Evolutionary conservation across 2,113 vertebrate genomes (phyloP), one percentile per base, ranked within the genome.

Genomic region (Colaptes auratus): DNA sequence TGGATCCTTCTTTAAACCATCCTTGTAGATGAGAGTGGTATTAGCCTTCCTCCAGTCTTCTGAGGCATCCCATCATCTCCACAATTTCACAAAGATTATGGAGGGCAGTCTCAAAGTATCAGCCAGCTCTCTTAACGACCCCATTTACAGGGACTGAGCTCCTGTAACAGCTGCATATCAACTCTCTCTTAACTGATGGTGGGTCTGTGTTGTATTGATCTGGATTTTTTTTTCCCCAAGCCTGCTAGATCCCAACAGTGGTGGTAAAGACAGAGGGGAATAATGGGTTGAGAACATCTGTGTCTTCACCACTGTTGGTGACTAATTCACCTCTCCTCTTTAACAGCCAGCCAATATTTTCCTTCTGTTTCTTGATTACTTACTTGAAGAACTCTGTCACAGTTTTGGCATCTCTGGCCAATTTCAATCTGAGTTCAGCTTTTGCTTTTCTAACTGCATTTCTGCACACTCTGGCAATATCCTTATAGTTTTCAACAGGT

Each of bases 381-480:
- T 30, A 74, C 27, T 31, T 17, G 25, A 78, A 78, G 18, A 69
- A 67, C 8, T 24, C 82, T 76, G 35, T 53, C 19, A 6, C 8
- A 48, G 12, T 48, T 84, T 3, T 76, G 53, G 63, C 28, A 63
- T n/a, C 69, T 67, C 35, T 36, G 59, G 15, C 9, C n/a, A 75
- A 72, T 17, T 52, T 7, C 24, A 63, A 53, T 44, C 63, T 1
- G 1, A 87, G 48, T 14, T 64, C 42, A 80, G 35, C 23, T 75
- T 72, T 27, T 33, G 44, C 52, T 88, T 56, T 66, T 42, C 17
- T 39, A 71, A 46, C 5, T 42, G 63, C 28, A 70, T 31, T 33
- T 35, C 61, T 71, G 35, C 33, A 67, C 0, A 0, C 19, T 16
- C n/a, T 55, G 55, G 16, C n/a, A 88, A 77, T 4, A 6, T 9